Percentiles rank a stretch among this genome's conserved stretches.
Conservation (phyloP, 1,140 invertebrate genomes). For the Apis laboriosa region DNA sequence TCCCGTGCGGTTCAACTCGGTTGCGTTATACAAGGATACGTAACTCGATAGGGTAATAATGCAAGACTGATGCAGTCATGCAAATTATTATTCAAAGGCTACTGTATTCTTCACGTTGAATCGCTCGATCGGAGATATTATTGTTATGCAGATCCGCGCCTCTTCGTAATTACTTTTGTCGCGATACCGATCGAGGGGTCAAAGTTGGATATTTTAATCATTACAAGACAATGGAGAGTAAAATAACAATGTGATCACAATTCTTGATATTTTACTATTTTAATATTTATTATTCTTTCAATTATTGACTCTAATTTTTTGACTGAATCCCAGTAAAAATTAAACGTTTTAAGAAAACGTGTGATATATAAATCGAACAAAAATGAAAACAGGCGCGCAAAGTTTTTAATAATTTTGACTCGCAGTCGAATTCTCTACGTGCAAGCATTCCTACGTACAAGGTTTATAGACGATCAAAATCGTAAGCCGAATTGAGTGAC, state of each 20-base stretch:
- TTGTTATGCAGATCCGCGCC: neutral
- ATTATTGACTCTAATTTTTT: no score
- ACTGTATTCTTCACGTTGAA: conserved; percentile 45
- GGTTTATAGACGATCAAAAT: conserved; percentile 7
- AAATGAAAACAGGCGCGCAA: no score
- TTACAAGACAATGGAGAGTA: neutral
- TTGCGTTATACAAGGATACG: conserved; percentile 33
- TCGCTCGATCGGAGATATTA: conserved; percentile 26
- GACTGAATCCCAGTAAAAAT: no score
- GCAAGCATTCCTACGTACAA: no score
- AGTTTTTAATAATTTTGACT: no score
- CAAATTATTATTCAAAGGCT: conserved; percentile 58
- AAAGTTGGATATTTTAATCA: neutral
- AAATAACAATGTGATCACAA: no score
- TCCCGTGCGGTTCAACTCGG: conserved; percentile 16
- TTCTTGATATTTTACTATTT: no score
- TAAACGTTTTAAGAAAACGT: no score
- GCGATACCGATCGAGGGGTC: no score
- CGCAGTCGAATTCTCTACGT: neutral
- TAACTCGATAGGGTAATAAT: conserved; percentile 60
- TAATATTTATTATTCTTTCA: no score
- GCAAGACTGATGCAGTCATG: conserved; percentile 53
- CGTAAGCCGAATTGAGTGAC: conserved; percentile 13
- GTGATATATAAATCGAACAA: no score
- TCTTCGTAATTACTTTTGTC: conserved; percentile 3